phyloP scores from a whole-genome alignment of 2,113 vertebrate genomes.

The Setophaga coronata region DNA sequence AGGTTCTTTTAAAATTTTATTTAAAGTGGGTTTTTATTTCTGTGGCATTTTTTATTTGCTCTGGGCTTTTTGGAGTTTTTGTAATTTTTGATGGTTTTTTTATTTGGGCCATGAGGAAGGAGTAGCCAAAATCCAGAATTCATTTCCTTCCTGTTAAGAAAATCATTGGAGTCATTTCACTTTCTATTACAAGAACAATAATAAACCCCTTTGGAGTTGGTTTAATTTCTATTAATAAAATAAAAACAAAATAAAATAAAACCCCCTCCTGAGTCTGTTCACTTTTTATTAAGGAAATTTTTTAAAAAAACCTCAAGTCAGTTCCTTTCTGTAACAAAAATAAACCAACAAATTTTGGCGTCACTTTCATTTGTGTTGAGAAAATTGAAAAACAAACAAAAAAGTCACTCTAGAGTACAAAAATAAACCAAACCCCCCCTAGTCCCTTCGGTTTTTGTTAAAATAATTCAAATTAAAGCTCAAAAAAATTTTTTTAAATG shows the following conservation, averaged over 20 bases:
- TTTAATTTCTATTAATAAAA: not conserved
- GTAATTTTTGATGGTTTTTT: not conserved
- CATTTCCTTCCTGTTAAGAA: not conserved
- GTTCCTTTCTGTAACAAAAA: not conserved
- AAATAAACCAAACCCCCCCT: not conserved
- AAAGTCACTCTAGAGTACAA: not conserved
- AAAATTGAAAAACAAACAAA: not conserved
- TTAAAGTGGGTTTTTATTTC: not conserved
- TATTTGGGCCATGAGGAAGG: not conserved
- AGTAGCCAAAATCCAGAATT: not conserved
- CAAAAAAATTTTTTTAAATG: not conserved
- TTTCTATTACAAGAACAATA: not conserved
- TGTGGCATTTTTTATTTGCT: not conserved
- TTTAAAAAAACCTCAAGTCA: not conserved
- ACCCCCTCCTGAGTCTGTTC: not conserved
- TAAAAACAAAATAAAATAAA: not conserved
- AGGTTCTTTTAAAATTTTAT: not conserved
- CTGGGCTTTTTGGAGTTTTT: not conserved
- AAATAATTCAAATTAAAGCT: not conserved
- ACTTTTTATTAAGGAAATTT: not conserved
- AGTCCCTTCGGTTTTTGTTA: rapidly evolving
- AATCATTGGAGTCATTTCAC: not conserved
- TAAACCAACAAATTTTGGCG: not conserved
- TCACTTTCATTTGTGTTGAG: not conserved
- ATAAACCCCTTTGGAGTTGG: not conserved